These are phyloP conservation scores for Rutilus rutilus DNA, from an alignment of 2,113 vertebrate genomes.

Conservation along the genomic window DNA sequence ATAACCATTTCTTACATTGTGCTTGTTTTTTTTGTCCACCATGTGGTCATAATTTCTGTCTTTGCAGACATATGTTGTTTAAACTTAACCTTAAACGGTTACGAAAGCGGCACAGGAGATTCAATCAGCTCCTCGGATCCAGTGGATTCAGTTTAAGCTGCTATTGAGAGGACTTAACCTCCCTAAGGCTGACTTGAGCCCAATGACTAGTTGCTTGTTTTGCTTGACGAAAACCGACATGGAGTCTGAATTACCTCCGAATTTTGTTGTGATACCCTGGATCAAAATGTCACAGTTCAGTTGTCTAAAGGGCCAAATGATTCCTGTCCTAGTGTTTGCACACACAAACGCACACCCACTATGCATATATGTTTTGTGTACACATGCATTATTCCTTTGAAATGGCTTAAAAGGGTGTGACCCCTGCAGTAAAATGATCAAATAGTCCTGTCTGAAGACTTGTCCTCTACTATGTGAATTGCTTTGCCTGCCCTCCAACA, in stretches of 20 bases:
- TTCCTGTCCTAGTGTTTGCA: neutral
- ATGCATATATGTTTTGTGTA: neutral
- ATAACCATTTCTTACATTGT: conserved; percentile 14
- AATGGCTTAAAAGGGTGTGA: conserved; percentile 21
- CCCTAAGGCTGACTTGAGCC: conserved; percentile 28
- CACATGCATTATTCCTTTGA: neutral
- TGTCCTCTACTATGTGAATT: conserved; percentile 16
- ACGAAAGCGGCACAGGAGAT: neutral
- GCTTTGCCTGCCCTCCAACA: conserved; percentile 9
- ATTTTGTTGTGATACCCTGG: neutral
- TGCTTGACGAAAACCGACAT: neutral
- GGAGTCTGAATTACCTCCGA: neutral
- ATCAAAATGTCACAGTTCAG: neutral
- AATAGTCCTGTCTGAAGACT: conserved; percentile 10
- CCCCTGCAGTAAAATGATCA: conserved; percentile 21
- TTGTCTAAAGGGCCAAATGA: neutral
- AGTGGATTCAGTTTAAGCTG: conserved; percentile 34
- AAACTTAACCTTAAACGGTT: neutral
- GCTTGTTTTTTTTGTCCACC: conserved; percentile 14
- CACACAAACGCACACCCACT: neutral
- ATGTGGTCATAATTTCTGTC: conserved; percentile 28
- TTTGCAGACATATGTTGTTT: conserved; percentile 18
- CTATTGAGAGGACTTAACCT: conserved; percentile 29
- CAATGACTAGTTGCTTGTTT: conserved; percentile 12
- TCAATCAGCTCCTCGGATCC: neutral